These are phyloP conservation scores for Anthophora plumipes DNA, from an alignment of 2,888 invertebrate genomes.

Conservation along the genomic window DNA sequence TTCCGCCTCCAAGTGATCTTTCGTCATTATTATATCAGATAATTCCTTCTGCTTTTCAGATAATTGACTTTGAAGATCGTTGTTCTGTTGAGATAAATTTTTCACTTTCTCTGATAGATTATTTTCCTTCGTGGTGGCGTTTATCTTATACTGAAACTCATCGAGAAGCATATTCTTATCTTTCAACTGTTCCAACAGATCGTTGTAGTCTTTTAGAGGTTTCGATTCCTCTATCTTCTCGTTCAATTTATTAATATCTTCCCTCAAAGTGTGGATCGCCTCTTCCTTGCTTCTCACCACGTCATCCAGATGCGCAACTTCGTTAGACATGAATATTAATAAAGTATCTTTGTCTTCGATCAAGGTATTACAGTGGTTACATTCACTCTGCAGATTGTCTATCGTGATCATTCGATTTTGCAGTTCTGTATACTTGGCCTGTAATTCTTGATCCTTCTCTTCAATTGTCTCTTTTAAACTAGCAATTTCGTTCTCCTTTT, in stretches of 20 bases:
- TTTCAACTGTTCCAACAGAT: slow-evolving; percentile 85
- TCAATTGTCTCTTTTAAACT: slow-evolving; percentile 85
- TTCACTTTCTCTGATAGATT: slow-evolving; percentile 83
- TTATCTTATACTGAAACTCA: slow-evolving; percentile 62
- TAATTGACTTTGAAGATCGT: slow-evolving; percentile 60
- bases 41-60: slow-evolving; percentile 84
- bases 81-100: slow-evolving; percentile 77
- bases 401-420: slow-evolving; percentile 75
- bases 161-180: slow-evolving; percentile 85
- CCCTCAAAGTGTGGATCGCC: slow-evolving; percentile 59
- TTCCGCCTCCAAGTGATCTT: slow-evolving; percentile 78
- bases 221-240: slow-evolving; percentile 84
- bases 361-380: slow-evolving; percentile 86
- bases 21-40: slow-evolving; percentile 80
- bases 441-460: slow-evolving; percentile 85
- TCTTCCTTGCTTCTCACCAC: slow-evolving; percentile 66
- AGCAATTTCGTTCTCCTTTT: slow-evolving; percentile 74
- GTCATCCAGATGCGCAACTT: slow-evolving; percentile 68
- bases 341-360: slow-evolving; percentile 86
- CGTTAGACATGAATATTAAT: slow-evolving; percentile 77
- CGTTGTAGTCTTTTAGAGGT: slow-evolving; percentile 88
- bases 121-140: slow-evolving; percentile 65
- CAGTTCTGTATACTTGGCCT: slow-evolving; percentile 71
- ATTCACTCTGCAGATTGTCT: slow-evolving; percentile 83
- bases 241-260: slow-evolving; percentile 71